These are phyloP conservation scores for Euglossa dilemma DNA, from an alignment of 1,140 invertebrate genomes.

Conservation along the genomic window DNA sequence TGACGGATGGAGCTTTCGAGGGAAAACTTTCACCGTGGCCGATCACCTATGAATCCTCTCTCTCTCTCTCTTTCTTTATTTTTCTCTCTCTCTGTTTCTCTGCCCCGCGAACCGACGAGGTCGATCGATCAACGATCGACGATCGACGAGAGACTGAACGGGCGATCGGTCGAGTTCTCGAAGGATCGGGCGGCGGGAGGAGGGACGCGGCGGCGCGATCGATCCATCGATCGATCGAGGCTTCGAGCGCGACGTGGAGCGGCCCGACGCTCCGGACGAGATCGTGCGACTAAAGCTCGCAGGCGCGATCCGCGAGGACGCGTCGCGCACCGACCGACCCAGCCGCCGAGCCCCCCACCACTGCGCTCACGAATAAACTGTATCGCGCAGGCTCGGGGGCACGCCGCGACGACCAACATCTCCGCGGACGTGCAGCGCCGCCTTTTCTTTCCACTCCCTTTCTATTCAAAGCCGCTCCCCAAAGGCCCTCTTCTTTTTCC, in stretches of 20 bases:
- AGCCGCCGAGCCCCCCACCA: constrained; percentile 70
- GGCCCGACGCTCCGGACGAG: constrained; percentile 77
- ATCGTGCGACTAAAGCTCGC: constrained; percentile 78
- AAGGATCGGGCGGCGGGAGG: constrained; percentile 13
- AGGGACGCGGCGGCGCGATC: constrained; percentile 22
- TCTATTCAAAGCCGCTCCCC: constrained; percentile 28
- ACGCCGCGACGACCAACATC: background rate
- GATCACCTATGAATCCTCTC: background rate
- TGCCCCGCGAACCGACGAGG: background rate
- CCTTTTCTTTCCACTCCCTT: constrained; percentile 49
- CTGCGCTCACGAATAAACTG: constrained; percentile 71
- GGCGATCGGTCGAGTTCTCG: constrained; percentile 18
- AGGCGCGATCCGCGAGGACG: constrained; percentile 71
- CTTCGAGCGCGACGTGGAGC: constrained; percentile 61
- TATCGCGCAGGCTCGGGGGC: constrained; percentile 70
- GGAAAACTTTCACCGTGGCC: constrained; percentile 33
- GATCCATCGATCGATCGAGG: constrained; percentile 45
- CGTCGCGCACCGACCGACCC: constrained; percentile 47
- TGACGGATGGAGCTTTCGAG: background rate
- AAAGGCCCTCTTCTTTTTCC: constrained; percentile 11
- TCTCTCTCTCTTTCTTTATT: too few species aligned
- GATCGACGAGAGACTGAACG: constrained; percentile 21
- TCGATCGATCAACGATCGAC: constrained; percentile 23
- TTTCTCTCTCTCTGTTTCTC: too few species aligned
- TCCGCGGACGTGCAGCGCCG: background rate